phyloP scores from a whole-genome alignment of 2,113 vertebrate genomes.

The human region DNA sequence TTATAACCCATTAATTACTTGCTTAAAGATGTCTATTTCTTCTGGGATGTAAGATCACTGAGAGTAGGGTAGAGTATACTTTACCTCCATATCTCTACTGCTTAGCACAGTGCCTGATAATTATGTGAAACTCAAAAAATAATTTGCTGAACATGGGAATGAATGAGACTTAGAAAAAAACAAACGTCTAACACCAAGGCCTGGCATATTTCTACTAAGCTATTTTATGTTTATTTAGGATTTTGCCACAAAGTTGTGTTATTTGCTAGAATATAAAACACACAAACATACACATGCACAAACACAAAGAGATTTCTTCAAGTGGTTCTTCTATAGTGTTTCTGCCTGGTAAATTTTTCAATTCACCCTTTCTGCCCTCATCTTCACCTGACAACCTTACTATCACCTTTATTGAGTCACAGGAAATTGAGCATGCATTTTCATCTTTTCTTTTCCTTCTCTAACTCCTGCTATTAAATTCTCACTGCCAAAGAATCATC shows the following conservation, averaged over 20 bases:
- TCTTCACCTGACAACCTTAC: neutral
- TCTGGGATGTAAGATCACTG: neutral
- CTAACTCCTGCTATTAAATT: neutral
- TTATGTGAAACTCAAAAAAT: neutral
- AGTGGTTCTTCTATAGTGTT: neutral
- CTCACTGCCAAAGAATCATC: neutral
- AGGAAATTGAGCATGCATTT: neutral
- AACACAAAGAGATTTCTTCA: neutral
- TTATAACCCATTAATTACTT: neutral
- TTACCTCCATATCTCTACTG: neutral
- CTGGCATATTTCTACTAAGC: neutral
- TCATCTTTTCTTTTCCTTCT: neutral
- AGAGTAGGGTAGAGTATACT: neutral
- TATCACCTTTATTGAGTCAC: neutral
- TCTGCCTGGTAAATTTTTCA: neutral
- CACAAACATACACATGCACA: neutral
- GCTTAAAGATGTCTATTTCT: neutral
- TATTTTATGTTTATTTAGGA: neutral
- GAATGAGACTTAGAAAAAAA: neutral
- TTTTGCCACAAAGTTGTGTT: neutral
- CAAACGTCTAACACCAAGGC: neutral
- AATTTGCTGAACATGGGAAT: neutral
- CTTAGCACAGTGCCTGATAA: neutral
- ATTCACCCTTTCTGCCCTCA: neutral
- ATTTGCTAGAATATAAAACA: neutral